These are phyloP conservation scores for Pseudococcus viburni DNA, from an alignment of 2,888 invertebrate species.

Conservation along the genomic window DNA sequence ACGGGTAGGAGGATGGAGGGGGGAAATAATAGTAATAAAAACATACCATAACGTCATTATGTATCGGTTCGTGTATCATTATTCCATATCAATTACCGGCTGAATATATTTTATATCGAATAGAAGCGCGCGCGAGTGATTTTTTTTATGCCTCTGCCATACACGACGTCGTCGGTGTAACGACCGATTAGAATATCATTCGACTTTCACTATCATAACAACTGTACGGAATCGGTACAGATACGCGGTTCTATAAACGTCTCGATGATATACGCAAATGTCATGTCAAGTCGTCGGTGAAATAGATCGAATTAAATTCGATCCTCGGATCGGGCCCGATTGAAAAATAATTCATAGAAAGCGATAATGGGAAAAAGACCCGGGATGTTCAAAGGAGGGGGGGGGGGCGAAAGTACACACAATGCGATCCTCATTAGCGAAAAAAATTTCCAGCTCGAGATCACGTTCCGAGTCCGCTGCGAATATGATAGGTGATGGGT, in stretches of 20 bases:
- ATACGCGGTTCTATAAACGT: background rate
- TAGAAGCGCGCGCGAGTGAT: background rate
- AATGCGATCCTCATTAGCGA: conserved; percentile 4
- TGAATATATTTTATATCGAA: conserved; percentile 17
- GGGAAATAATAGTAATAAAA: conserved; percentile 23
- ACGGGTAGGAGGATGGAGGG: background rate
- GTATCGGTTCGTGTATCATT: conserved; percentile 38
- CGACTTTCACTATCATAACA: conserved; percentile 58
- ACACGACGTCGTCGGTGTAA: background rate
- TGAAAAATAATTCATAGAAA: conserved; percentile 62
- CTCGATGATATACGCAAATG: conserved; percentile 49
- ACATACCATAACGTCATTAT: conserved; percentile 35
- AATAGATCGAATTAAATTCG: background rate
- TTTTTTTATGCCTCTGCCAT: background rate
- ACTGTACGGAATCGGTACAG: background rate
- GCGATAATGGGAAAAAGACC: conserved; percentile 30
- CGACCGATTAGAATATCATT: conserved; percentile 50
- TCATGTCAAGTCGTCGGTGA: conserved; percentile 23
- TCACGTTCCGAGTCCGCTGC: background rate
- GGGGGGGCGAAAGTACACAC: background rate
- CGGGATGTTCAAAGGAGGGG: background rate
- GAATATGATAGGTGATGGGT: conserved; percentile 14
- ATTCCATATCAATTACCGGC: conserved; percentile 46
- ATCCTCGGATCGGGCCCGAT: background rate
- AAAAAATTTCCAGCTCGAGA: background rate